A percentile compares a stretch with the other conserved stretches of the same genome.
phyloP scores from a whole-genome alignment of 2,888 invertebrate species.

The Nemurella pictetii region DNA sequence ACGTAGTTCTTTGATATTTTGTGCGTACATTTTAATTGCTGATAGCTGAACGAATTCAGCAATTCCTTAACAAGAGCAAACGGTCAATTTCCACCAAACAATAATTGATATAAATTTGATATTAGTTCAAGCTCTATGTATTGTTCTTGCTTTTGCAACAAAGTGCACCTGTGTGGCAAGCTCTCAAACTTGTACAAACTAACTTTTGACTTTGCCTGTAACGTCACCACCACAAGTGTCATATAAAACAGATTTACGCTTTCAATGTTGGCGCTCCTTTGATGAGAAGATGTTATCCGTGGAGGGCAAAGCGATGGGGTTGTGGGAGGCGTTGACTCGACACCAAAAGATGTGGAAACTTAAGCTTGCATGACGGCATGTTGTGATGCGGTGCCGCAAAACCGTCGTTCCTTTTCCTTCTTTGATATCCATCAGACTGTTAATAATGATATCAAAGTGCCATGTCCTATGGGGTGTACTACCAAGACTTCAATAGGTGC shows the following conservation, averaged over 20 bases:
- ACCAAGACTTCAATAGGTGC: background rate
- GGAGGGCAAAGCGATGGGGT: background rate
- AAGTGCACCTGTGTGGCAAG: background rate
- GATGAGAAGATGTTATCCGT: constrained; percentile 2
- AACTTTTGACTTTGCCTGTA: background rate
- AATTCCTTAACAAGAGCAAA: background rate
- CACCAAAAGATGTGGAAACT: constrained; percentile 3
- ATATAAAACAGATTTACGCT: background rate
- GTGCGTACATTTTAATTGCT: too few relatives aligned
- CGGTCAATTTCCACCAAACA: background rate
- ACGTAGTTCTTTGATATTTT: background rate
- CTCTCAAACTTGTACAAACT: background rate
- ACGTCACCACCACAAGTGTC: background rate
- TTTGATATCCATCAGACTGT: constrained; percentile 28
- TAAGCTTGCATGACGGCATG: constrained; percentile 10
- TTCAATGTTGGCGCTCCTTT: constrained; percentile 7
- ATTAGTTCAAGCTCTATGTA: background rate
- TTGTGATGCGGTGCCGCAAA: constrained; percentile 8
- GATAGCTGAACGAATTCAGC: too few relatives aligned
- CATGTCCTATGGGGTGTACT: background rate
- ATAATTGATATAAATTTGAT: background rate
- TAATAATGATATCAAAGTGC: constrained; percentile 33
- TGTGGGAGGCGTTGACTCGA: constrained; percentile 6
- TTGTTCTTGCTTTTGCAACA: constrained; percentile 5
- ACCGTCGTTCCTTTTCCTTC: background rate